These are phyloP conservation scores for Notoglanidium macrostoma DNA, from an alignment of 2,797 vertebrate genomes.

Conservation along the genomic window DNA sequence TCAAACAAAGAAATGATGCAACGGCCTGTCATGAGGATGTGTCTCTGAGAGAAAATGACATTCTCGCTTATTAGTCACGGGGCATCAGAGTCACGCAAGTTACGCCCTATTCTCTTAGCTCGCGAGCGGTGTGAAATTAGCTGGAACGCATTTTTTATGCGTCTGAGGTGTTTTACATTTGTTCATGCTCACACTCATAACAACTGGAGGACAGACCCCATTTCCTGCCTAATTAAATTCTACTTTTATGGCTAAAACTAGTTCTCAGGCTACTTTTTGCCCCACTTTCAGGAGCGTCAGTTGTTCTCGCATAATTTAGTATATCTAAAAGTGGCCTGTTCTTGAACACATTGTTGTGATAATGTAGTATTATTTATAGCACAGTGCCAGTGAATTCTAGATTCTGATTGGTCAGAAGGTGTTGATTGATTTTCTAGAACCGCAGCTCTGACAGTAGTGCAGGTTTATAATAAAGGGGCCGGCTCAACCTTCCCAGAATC, in stretches of 20 bases:
- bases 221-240: conserved; percentile 34
- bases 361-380: not conserved
- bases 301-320: not conserved
- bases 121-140: conserved; percentile 19
- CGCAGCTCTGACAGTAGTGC: not conserved
- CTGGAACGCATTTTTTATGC: not conserved
- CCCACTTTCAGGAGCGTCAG: conserved; percentile 4
- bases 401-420: not conserved
- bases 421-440: not conserved
- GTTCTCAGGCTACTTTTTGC: not conserved
- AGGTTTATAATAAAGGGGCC: not conserved
- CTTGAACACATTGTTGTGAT: not conserved
- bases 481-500: no score
- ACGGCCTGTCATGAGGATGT: conserved; percentile 34
- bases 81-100: conserved; percentile 25
- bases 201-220: not conserved
- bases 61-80: conserved; percentile 35
- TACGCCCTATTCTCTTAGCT: not conserved
- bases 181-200: not conserved
- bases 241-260: conserved; percentile 6
- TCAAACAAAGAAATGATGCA: conserved; percentile 64
- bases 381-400: not conserved
- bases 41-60: conserved; percentile 31
- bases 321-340: not conserved
- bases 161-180: conserved; percentile 29